These are phyloP conservation scores for Pogonocichla stellata DNA, from an alignment of 2,113 vertebrate genomes.

Conservation along the genomic window DNA sequence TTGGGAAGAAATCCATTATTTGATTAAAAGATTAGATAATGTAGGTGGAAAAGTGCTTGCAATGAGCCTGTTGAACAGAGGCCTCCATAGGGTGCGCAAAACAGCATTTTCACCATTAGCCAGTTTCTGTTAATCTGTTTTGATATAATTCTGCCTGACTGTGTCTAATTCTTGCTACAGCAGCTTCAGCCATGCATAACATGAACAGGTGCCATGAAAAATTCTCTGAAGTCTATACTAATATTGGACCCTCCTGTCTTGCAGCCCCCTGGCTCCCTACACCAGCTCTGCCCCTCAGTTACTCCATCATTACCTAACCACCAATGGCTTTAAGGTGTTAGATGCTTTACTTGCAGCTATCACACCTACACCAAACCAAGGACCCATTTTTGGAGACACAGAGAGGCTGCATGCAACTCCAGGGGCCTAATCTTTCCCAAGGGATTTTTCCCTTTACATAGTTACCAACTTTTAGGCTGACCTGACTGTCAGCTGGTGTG, in stretches of 20 bases:
- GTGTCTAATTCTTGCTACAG: conserved; percentile 11
- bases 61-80: conserved; percentile 19
- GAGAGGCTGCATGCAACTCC: neutral
- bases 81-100: neutral
- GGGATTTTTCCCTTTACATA: neutral
- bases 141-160: conserved; percentile 47
- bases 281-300: neutral
- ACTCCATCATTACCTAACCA: neutral
- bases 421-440: neutral
- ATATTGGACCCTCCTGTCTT: neutral
- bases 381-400: neutral
- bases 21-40: conserved; percentile 66
- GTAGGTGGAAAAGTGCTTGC: conserved; percentile 36
- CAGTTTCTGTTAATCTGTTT: conserved; percentile 62
- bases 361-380: neutral
- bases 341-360: neutral
- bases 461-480: neutral
- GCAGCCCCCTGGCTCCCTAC: neutral
- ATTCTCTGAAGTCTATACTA: neutral
- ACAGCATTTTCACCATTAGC: conserved; percentile 45
- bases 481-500: neutral
- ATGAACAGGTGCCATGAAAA: neutral
- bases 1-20: conserved; percentile 45
- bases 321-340: neutral
- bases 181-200: neutral